A percentile compares a stretch with the other conserved stretches of the same genome.
phyloP scores from a whole-genome alignment of 2,797 vertebrate species.

The Sebastes umbrosus region DNA sequence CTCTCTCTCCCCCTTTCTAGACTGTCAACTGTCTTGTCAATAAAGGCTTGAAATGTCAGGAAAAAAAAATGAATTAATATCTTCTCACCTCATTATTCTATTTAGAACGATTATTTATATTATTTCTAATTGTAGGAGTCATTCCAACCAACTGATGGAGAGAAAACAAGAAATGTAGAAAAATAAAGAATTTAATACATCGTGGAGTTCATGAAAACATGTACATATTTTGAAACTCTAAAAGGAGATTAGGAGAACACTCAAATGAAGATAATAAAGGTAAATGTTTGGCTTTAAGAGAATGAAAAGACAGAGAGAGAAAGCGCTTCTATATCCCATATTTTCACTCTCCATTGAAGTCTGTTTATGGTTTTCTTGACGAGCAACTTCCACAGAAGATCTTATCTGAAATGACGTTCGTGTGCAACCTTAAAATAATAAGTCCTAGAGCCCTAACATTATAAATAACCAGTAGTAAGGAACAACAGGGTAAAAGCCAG shows the following conservation, averaged over 20 bases:
- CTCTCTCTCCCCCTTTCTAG: too few species aligned
- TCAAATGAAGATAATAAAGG: not conserved
- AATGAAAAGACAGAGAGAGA: not conserved
- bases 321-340: not conserved
- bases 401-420: conserved; percentile 9
- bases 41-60: too few species aligned
- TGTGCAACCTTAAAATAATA: conserved; percentile 3
- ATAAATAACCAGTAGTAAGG: conserved; percentile 30
- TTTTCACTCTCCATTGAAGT: not conserved
- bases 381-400: not conserved
- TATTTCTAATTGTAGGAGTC: not conserved
- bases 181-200: not conserved
- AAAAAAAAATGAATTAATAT: too few species aligned
- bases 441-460: not conserved
- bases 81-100: not conserved
- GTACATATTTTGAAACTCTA: not conserved
- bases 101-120: not conserved
- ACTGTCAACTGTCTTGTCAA: too few species aligned
- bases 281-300: not conserved
- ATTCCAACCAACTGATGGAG: not conserved
- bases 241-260: not conserved
- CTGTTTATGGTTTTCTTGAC: not conserved
- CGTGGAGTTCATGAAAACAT: not conserved
- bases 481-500: conserved; percentile 22
- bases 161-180: not conserved